Conservation (phyloP, 2,113 vertebrate genomes). For the Dendrocopos noguchii region DNA sequence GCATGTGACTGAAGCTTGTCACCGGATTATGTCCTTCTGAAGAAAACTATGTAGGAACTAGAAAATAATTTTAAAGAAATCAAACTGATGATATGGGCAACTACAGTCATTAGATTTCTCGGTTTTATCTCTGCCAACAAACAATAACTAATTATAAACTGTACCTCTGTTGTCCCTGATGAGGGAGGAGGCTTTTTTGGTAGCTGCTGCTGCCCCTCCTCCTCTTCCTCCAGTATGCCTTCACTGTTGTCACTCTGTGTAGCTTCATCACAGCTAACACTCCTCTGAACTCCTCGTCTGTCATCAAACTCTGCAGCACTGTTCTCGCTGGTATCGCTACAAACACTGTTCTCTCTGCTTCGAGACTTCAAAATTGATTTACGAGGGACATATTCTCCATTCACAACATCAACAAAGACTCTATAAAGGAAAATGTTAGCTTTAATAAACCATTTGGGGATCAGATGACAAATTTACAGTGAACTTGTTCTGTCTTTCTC, state of each 20-base stretch:
- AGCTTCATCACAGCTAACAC: slow-evolving; percentile 80
- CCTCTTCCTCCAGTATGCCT: slow-evolving; percentile 83
- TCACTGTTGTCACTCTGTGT: slow-evolving; percentile 84
- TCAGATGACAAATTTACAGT: slow-evolving; percentile 59
- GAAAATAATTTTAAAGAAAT: slow-evolving; percentile 41
- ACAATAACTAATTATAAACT: slow-evolving; percentile 51
- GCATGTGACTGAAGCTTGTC: background rate
- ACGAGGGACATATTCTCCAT: slow-evolving; percentile 89
- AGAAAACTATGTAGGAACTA: background rate
- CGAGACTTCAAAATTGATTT: slow-evolving; percentile 98
- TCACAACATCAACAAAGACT: slow-evolving; percentile 95
- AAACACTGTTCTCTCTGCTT: slow-evolving; percentile 97
- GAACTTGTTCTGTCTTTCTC: slow-evolving; percentile 46
- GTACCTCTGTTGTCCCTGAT: slow-evolving; percentile 74
- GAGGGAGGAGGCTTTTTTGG: slow-evolving; percentile 59
- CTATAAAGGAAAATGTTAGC: slow-evolving; percentile 72
- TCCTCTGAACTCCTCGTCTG: slow-evolving; percentile 78
- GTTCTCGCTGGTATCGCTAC: slow-evolving; percentile 90
- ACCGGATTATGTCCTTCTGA: background rate
- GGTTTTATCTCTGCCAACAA: slow-evolving; percentile 36
- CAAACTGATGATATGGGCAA: slow-evolving; percentile 11
- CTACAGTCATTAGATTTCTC: slow-evolving; percentile 19
- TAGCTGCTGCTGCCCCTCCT: slow-evolving; percentile 72
- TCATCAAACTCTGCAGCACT: slow-evolving; percentile 88
- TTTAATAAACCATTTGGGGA: slow-evolving; percentile 62